Evolutionary conservation across 37 sponge, comb jelly and placozoan genomes (phyloP).

Genomic region (Eunapius fragilis): DNA sequence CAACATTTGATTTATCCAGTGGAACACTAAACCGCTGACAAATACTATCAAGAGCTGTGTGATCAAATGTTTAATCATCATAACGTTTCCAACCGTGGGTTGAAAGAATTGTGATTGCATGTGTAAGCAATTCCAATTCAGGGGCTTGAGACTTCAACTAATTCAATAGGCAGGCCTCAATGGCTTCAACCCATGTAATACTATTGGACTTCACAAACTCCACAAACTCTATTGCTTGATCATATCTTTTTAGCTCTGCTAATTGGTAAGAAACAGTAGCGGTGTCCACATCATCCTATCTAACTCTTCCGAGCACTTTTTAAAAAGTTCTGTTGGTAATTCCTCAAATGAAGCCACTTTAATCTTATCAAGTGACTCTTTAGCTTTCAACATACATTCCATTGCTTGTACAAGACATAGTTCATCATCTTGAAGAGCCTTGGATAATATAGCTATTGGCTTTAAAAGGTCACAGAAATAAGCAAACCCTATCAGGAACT

Average conservation of each 20-base stretch:
- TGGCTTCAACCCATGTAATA: conserved; percentile 20
- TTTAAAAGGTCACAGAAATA: conserved; percentile 35
- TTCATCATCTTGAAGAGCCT: conserved; percentile 42
- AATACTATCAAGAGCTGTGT: conserved; percentile 40
- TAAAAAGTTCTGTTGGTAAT: conserved; percentile 59
- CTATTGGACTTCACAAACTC: not conserved
- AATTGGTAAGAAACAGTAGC: conserved; percentile 24
- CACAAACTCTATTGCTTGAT: not conserved
- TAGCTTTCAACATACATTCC: not conserved
- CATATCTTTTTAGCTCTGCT: conserved; percentile 11
- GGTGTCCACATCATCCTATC: conserved; percentile 10
- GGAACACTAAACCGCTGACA: conserved; percentile 27
- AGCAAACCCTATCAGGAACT: conserved; percentile 47
- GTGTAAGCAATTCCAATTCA: conserved; percentile 35
- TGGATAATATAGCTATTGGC: conserved; percentile 26
- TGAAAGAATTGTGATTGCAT: conserved; percentile 53
- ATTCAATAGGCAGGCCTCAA: conserved; percentile 35
- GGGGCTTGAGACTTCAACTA: conserved; percentile 33
- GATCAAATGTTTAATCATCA: conserved; percentile 36
- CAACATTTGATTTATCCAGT: conserved; percentile 41
- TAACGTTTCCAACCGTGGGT: conserved; percentile 73
- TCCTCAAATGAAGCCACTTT: conserved; percentile 40
- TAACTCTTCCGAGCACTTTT: conserved; percentile 43
- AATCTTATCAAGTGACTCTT: conserved; percentile 37
- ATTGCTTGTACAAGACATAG: conserved; percentile 35